Base-by-base conservation (phyloP, 2,797 vertebrate species). In the Trichosurus vulpecula region DNA sequence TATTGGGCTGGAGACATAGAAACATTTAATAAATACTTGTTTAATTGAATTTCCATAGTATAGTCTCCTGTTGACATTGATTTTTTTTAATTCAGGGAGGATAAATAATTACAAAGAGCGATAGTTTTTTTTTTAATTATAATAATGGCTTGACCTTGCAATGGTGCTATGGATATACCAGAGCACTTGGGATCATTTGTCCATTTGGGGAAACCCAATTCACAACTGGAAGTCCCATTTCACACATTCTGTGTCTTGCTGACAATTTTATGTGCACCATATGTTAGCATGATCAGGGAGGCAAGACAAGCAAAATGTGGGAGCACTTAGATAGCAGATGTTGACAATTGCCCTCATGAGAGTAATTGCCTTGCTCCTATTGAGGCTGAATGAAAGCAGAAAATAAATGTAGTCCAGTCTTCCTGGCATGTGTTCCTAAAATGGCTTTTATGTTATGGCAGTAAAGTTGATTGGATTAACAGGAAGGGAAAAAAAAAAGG, bases 31-130 rank as follows among this genome's bases (percentile, higher is more conserved):
- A 51, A 51, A 87, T 51, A 51, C 3, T 11, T 87, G 54, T 6
- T 94, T 74, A 90, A 53, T 57, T 94, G 90, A 90, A 53, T 90
- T 95, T 87, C 31, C 58, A 93, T 25, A 16, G 30, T 91, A 91
- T 31, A 54, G 4, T 29, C 29, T 10, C 29, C 56, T 25, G 30
- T 31, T 90, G 47, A 53, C 25, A 89, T 47, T 30, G 41, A 6
- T 54, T 35, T 56, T 90, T 92, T 57, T 92, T 55, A 91, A 52
- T 53, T 92, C 35, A 35, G 87, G 52, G 13, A 89, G 13, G 8
- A 30, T 57, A 10, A 54, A 55, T 30, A 54, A 87, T 29, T 31
- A 87, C 22, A 94, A 87, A 27, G 8, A 47, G 2, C 19, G 14
- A 22, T 90, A 25, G 4, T 54, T 92, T 92, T 74, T 30, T 30